A percentile compares a stretch with the other conserved stretches of the same genome.
Evolutionary conservation across 2,797 vertebrate genomes (phyloP).

Genomic region (Phrynocephalus vlangalii): DNA sequence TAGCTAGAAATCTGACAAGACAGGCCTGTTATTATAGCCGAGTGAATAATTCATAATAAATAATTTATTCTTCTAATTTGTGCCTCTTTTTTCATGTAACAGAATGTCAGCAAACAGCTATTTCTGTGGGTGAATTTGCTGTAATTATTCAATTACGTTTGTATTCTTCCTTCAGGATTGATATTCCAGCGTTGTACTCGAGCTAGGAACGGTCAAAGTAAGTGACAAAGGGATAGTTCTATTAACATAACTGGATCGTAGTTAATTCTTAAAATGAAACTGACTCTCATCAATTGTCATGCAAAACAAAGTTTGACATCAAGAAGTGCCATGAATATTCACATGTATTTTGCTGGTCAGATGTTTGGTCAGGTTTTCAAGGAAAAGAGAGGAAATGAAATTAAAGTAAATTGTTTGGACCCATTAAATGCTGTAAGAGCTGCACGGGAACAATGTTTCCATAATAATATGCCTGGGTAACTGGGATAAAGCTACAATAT

Average conservation of each 20-base stretch:
- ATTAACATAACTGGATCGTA: conserved; percentile 15
- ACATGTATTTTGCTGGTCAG: conserved; percentile 5
- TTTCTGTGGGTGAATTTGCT: conserved; percentile 25
- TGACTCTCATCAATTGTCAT: conserved; percentile 20
- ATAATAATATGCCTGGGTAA: not conserved
- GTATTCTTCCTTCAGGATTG: conserved; percentile 17
- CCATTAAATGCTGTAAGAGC: not conserved
- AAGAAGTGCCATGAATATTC: conserved; percentile 24
- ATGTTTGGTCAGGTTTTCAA: not conserved
- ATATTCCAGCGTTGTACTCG: conserved; percentile 1
- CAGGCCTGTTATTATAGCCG: conserved; percentile 51
- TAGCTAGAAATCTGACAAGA: conserved; percentile 58
- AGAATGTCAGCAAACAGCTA: conserved; percentile 43
- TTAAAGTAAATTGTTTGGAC: not conserved
- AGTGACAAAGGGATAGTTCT: not conserved
- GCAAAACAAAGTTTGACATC: not conserved
- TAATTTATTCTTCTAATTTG: conserved; percentile 28
- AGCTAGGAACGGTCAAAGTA: conserved; percentile 31
- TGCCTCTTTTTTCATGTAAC: conserved; percentile 24
- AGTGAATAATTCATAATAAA: conserved; percentile 47
- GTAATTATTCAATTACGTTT: conserved; percentile 43
- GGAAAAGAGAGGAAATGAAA: not conserved
- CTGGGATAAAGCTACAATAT: too few relatives aligned
- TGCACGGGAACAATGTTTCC: not conserved
- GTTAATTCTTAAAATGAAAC: conserved; percentile 2